Conservation (phyloP, 2,113 vertebrate species). For the Grus americana region DNA sequence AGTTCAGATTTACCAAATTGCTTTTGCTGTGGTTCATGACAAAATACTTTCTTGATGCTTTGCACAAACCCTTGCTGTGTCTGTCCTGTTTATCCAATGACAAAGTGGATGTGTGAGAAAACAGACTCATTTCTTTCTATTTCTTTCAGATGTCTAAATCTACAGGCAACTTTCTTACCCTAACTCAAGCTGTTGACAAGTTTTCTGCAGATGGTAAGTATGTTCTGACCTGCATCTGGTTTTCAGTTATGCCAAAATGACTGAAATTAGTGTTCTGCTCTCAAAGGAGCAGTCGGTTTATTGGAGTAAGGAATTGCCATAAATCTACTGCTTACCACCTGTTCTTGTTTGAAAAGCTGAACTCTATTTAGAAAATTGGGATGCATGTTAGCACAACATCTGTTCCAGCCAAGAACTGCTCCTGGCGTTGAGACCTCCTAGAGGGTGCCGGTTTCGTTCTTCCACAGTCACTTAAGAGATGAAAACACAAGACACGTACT, state of each 20-base stretch:
- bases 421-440: neutral
- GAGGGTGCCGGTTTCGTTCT: neutral
- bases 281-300: neutral
- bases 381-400: neutral
- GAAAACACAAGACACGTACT: accelerated
- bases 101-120: neutral
- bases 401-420: neutral
- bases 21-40: neutral
- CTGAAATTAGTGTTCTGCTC: neutral
- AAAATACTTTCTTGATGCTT: neutral
- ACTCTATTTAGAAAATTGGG: neutral
- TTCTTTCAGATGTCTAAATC: slow-evolving; percentile 96
- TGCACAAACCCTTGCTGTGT: neutral
- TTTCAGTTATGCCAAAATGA: neutral
- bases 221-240: neutral
- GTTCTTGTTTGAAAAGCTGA: neutral
- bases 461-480: accelerated
- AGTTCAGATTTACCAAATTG: neutral
- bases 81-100: neutral
- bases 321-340: neutral
- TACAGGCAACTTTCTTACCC: slow-evolving; percentile 96
- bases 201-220: slow-evolving; percentile 95
- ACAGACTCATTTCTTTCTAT: neutral
- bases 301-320: neutral
- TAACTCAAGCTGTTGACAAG: slow-evolving; percentile 88